These are phyloP conservation scores for Leptinotarsa haldemani DNA, from an alignment of 2,888 invertebrate genomes.

Conservation along the genomic window DNA sequence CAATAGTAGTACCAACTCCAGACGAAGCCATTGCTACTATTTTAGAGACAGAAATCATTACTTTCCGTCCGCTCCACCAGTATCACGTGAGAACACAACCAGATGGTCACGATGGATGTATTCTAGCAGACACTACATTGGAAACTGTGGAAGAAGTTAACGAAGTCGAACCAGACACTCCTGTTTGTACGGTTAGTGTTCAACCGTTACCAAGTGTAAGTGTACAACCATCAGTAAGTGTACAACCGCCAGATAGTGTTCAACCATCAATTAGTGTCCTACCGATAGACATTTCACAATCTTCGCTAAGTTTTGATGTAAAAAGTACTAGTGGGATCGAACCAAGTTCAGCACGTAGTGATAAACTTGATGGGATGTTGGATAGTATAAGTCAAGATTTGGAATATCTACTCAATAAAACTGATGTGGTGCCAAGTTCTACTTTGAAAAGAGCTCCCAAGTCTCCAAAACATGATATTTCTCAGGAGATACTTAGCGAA, in stretches of 20 bases:
- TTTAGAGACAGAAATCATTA: conserved; percentile 42
- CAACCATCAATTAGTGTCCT: not conserved
- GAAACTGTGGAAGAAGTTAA: conserved; percentile 41
- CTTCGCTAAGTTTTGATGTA: not conserved
- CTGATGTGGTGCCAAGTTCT: conserved; percentile 49
- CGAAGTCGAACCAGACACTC: conserved; percentile 33
- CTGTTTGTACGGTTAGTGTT: not conserved
- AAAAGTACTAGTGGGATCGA: not conserved
- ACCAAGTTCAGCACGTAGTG: conserved; percentile 29
- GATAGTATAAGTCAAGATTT: conserved; percentile 85
- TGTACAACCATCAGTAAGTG: conserved; percentile 57
- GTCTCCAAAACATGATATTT: conserved; percentile 56
- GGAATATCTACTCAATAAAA: conserved; percentile 81
- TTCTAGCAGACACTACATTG: conserved; percentile 43
- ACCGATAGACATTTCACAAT: not conserved
- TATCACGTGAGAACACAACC: conserved; percentile 58
- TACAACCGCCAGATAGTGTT: not conserved
- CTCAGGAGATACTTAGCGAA: conserved; percentile 52
- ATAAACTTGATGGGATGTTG: conserved; percentile 73
- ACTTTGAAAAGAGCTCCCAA: conserved; percentile 55
- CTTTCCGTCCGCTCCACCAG: conserved; percentile 31
- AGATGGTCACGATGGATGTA: conserved; percentile 58
- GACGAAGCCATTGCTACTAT: conserved; percentile 52
- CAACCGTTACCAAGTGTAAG: conserved; percentile 20
- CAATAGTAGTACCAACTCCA: conserved; percentile 53